phyloP scores from a whole-genome alignment of 53 echinoderm and acorn worm species.

The Temnopleurus reevesii region DNA sequence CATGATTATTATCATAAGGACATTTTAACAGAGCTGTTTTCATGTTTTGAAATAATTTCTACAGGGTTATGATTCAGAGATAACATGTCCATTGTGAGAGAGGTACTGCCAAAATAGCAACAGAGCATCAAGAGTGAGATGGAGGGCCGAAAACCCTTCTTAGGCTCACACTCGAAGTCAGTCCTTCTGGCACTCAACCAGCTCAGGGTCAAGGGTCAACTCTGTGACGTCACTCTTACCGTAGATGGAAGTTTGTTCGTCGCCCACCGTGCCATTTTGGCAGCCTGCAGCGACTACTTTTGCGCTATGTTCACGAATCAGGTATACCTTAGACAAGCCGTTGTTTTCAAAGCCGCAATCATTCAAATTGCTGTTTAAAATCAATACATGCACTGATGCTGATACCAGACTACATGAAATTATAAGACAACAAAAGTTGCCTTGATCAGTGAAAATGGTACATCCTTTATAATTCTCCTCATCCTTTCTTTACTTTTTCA shows the following conservation, averaged over 20 bases:
- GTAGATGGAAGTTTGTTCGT: constrained; percentile 70
- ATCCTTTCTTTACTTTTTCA: too few species aligned
- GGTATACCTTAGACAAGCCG: constrained; percentile 28
- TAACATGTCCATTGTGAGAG: neutral
- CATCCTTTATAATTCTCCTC: too few species aligned
- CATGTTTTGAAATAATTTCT: neutral
- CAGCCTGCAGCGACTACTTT: constrained; percentile 84
- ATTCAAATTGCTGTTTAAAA: too few species aligned
- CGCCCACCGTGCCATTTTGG: constrained; percentile 78
- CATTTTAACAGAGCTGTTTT: neutral
- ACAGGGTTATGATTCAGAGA: neutral
- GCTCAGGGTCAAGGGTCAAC: constrained; percentile 57
- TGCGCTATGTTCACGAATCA: constrained; percentile 91
- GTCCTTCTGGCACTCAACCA: constrained; percentile 73
- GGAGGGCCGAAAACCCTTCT: constrained; percentile 45
- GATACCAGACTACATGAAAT: too few species aligned
- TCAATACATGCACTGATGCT: too few species aligned
- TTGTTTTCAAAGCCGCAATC: too few species aligned
- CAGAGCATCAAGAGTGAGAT: neutral
- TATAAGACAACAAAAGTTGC: too few species aligned
- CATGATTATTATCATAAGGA: too few species aligned
- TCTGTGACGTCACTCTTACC: constrained; percentile 78
- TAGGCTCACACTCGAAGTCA: constrained; percentile 63
- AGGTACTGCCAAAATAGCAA: neutral
- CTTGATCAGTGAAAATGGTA: too few species aligned